A percentile compares a stretch with the other conserved stretches of the same genome.
Evolutionary conservation across 1,140 invertebrate genomes (phyloP).

Genomic region (Papilio glaucus): DNA sequence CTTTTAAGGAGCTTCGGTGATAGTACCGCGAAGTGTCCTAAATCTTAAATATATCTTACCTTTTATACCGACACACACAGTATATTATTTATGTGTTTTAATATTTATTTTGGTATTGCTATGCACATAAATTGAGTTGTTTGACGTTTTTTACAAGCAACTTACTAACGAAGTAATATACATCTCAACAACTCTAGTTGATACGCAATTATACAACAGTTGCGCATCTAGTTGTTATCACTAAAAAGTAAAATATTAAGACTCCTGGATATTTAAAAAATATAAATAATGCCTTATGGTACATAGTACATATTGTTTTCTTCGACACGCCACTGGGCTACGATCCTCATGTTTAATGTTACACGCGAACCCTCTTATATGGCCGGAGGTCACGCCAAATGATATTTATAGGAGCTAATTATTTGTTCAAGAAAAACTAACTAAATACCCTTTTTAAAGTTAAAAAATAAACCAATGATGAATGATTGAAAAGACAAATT

Average conservation of each 20-base stretch:
- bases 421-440: conserved; percentile 1
- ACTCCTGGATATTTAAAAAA: not conserved
- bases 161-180: no score
- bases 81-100: not conserved
- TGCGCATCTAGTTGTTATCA: no score
- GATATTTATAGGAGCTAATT: not conserved
- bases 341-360: no score
- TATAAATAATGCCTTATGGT: not conserved
- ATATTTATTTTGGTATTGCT: not conserved
- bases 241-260: not conserved
- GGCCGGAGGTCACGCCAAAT: conserved; percentile 1
- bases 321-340: conserved; percentile 2
- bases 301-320: not conserved
- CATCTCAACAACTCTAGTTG: no score
- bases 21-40: not conserved
- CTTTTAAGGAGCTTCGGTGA: conserved; percentile 8
- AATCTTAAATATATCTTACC: not conserved
- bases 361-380: conserved; percentile 16
- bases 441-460: not conserved
- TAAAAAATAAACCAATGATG: not conserved
- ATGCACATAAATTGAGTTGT: not conserved
- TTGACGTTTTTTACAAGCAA: no score
- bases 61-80: not conserved
- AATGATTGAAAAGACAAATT: no score
- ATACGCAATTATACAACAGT: no score